Evolutionary conservation across 2,113 vertebrate species (phyloP).

Genomic region (Fregata magnificens): DNA sequence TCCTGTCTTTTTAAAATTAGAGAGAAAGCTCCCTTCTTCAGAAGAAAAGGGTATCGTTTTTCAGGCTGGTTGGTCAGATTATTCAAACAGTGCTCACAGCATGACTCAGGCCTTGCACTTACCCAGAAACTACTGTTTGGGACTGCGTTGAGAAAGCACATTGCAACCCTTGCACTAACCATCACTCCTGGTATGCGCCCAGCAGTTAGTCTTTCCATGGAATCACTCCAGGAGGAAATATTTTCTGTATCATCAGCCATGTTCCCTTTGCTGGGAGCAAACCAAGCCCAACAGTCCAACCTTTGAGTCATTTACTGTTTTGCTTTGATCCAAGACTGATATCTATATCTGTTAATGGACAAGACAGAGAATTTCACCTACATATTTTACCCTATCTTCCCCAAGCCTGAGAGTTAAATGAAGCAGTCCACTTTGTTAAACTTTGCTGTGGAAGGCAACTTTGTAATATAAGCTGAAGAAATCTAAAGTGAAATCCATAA

Average conservation of each 20-base stretch:
- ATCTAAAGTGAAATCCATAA: no score
- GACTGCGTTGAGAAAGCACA: not conserved
- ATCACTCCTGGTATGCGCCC: not conserved
- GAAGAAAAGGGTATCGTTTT: not conserved
- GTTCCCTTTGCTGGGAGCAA: not conserved
- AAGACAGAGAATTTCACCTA: no score
- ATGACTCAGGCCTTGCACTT: not conserved
- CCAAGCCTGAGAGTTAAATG: no score
- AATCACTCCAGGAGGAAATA: constrained; percentile 27
- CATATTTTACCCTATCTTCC: no score
- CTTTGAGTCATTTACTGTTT: no score
- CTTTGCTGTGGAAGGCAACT: no score
- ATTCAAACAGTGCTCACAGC: not conserved
- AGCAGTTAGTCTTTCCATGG: not conserved
- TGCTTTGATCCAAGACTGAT: no score
- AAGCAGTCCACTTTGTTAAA: no score
- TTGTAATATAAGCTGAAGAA: no score
- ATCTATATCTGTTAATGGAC: no score
- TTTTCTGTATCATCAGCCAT: constrained; percentile 26
- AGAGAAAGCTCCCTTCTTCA: not conserved
- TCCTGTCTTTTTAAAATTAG: not conserved
- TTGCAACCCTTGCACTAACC: not conserved
- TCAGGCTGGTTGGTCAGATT: not conserved
- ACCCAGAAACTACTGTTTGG: not conserved
- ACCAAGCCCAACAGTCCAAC: not conserved